Evolutionary conservation across 2,113 vertebrate genomes (phyloP), one percentile per base, ranked within the genome.

Genomic region (Dasyprocta punctata): DNA sequence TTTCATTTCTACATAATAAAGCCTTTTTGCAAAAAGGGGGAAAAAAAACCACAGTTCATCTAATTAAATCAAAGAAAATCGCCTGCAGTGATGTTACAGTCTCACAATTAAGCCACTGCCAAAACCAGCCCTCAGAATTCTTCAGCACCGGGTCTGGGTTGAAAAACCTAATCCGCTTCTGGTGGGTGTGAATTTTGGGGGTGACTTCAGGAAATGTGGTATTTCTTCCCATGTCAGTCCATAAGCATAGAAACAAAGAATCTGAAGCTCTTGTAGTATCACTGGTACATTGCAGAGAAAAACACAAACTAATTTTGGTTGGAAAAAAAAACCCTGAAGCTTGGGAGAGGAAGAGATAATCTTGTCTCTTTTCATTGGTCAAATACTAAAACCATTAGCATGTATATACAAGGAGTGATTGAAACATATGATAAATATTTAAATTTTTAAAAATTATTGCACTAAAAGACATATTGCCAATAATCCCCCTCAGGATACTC

Each of bases 31-130:
- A 98, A 98, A 99, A 98, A 97, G 97, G 38, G 97, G 38, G 97
- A 95, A 98, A 86, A 54, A 98, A 99, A 98, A 98, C 98, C 96
- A 98, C 98, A 98, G 98, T 99, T 99, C 98, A 98, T 99, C 99
- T 99, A 99, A 99, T 99, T 99, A 99, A 99, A 99, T 99, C 99
- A 99, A 99, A 99, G 98, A 98, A 99, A 99, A 98, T 98, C 98
- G 98, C 98, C 98, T 98, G 98, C 96, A 98, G 99, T 97, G 5
- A 98, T 98, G 98, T 98, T 98, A 98, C 98, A 98, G 98, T 98
- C 98, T 98, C 98, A 99, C 99, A 99, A 99, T 99, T 98, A 99
- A 98, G 98, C 90, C 97, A 98, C 98, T 98, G 98, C 98, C 99
- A 99, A 99, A 98, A 98, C 95, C 98, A 98, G 97, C 93, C 98